phyloP scores from a whole-genome alignment of 2,113 vertebrate genomes.

The Otolemur garnettii region DNA sequence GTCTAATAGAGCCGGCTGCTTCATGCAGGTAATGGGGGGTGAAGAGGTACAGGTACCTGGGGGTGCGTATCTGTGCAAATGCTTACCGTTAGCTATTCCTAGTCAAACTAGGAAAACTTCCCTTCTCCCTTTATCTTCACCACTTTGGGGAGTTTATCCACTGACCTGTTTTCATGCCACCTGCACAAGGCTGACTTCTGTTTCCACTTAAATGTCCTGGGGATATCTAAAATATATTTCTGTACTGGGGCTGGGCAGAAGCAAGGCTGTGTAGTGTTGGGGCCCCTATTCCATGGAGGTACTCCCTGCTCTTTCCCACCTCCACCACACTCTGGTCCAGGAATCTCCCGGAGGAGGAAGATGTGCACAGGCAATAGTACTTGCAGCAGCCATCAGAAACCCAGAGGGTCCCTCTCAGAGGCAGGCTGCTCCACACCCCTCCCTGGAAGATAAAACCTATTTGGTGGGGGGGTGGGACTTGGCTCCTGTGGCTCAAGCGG shows the following conservation, averaged over 20 bases:
- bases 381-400: not conserved
- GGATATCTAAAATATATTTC: not conserved
- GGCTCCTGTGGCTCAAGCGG: no score
- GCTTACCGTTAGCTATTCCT: not conserved
- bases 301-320: not conserved
- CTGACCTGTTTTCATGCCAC: not conserved
- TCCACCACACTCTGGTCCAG: not conserved
- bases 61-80: not conserved
- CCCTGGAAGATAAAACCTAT: not conserved
- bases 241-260: not conserved
- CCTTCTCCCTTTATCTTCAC: not conserved
- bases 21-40: not conserved
- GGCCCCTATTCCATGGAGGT: not conserved
- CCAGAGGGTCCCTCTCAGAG: not conserved
- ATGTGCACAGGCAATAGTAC: not conserved
- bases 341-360: not conserved
- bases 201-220: not conserved
- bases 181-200: not conserved
- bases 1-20: not conserved
- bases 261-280: not conserved
- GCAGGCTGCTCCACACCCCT: not conserved
- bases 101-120: not conserved
- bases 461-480: no score
- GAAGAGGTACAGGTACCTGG: not conserved
- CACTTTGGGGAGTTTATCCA: not conserved